These are phyloP conservation scores for Atta texana DNA, from an alignment of 1,140 invertebrate genomes.

Conservation along the genomic window DNA sequence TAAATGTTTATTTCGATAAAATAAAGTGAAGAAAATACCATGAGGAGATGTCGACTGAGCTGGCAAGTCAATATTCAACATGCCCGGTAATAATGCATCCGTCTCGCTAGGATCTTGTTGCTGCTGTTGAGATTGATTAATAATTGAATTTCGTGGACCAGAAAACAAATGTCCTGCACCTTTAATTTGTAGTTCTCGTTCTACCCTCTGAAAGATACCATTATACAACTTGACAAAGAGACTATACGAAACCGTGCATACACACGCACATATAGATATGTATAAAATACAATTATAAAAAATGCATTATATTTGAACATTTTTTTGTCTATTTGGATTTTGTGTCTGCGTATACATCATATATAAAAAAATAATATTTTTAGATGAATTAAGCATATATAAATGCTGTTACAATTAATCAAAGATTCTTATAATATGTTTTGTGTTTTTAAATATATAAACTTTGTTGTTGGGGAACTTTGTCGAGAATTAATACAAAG, in stretches of 20 bases:
- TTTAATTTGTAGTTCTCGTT: slow-evolving; percentile 91
- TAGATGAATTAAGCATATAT: no score
- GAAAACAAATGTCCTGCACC: slow-evolving; percentile 85
- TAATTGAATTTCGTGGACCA: slow-evolving; percentile 69
- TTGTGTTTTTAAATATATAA: not conserved
- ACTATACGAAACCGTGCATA: no score
- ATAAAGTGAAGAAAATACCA: slow-evolving; percentile 8
- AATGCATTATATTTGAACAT: not conserved
- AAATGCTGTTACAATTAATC: no score
- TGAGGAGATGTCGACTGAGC: slow-evolving; percentile 73
- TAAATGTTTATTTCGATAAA: not conserved
- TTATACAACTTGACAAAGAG: slow-evolving; percentile 25
- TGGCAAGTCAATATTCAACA: slow-evolving; percentile 80
- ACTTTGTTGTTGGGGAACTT: not conserved
- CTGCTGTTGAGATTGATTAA: slow-evolving; percentile 66
- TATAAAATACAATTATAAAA: not conserved
- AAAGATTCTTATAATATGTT: not conserved
- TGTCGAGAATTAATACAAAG: not conserved
- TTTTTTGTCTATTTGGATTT: not conserved
- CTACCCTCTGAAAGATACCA: slow-evolving; percentile 88
- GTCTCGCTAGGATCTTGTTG: slow-evolving; percentile 77
- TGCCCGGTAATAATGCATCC: slow-evolving; percentile 80
- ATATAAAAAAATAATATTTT: no score
- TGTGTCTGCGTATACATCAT: no score
- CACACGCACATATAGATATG: not conserved